Evolutionary conservation across 2,113 vertebrate species (phyloP).

Genomic region (Alligator mississippiensis): DNA sequence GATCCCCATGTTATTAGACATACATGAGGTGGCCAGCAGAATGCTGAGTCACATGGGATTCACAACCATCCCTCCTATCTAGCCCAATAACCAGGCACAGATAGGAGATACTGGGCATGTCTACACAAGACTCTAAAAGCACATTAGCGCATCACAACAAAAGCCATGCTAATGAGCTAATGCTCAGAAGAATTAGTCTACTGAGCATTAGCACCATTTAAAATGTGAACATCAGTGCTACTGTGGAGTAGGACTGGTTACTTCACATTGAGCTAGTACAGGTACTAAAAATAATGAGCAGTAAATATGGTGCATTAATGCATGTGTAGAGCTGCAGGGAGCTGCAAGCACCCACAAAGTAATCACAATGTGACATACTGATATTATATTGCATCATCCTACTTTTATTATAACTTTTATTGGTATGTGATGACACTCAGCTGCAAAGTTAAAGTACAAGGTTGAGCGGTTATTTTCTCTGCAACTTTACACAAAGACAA

Average conservation of each 20-base stretch:
- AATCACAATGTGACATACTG: neutral
- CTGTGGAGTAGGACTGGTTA: too few relatives aligned
- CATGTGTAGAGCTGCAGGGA: neutral
- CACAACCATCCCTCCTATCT: neutral
- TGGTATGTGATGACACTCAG: neutral
- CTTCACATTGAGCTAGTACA: too few relatives aligned
- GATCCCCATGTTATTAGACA: neutral
- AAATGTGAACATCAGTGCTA: too few relatives aligned
- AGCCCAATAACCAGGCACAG: constrained; percentile 24
- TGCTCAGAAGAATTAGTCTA: too few relatives aligned
- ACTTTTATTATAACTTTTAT: constrained; percentile 4
- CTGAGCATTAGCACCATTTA: too few relatives aligned
- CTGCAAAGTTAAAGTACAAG: neutral
- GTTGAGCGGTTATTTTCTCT: constrained; percentile 12
- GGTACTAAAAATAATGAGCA: too few relatives aligned
- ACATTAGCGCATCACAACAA: too few relatives aligned
- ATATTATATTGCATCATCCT: neutral
- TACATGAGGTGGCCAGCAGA: neutral
- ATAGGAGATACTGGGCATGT: constrained; percentile 16
- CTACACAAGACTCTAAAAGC: too few relatives aligned
- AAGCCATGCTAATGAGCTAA: too few relatives aligned
- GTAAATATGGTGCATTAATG: too few relatives aligned
- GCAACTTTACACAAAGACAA: constrained; percentile 36
- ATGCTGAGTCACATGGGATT: neutral
- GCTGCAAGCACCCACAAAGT: neutral